Evolutionary conservation across 2,888 invertebrate species (phyloP).

Genomic region (Dioctria rufipes): DNA sequence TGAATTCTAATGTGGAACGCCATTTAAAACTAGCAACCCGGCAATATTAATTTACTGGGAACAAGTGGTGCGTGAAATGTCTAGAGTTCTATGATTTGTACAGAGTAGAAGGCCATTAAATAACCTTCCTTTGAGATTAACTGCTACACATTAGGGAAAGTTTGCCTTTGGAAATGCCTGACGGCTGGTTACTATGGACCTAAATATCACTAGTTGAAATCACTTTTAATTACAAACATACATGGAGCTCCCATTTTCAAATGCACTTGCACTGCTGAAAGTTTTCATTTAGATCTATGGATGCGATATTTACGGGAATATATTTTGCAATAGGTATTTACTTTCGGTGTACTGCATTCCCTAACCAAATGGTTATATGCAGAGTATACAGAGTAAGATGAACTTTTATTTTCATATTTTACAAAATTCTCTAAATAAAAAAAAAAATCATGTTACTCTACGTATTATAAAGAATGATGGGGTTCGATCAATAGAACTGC

Average conservation of each 20-base stretch:
- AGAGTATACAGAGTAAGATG: too few relatives aligned
- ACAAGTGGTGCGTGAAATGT: constrained; percentile 19
- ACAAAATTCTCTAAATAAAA: too few relatives aligned
- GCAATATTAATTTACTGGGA: constrained; percentile 2
- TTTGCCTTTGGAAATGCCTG: background rate
- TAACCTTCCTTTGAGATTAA: background rate
- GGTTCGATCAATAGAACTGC: too few relatives aligned
- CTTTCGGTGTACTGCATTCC: too few relatives aligned
- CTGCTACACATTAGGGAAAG: background rate
- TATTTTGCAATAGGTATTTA: too few relatives aligned
- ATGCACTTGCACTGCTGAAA: background rate
- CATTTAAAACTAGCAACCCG: constrained; percentile 2
- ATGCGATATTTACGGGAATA: too few relatives aligned
- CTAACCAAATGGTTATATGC: too few relatives aligned
- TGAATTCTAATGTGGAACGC: constrained; percentile 30
- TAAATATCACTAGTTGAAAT: background rate
- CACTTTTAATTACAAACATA: background rate
- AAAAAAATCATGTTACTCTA: too few relatives aligned
- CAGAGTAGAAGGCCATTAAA: background rate
- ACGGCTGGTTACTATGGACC: background rate
- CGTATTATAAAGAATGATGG: too few relatives aligned
- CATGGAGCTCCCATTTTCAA: background rate
- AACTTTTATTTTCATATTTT: too few relatives aligned
- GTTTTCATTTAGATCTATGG: background rate
- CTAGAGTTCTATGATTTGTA: background rate